Evolutionary conservation across 1,140 invertebrate species (phyloP).

Genomic region (Marisa cornuarietis): DNA sequence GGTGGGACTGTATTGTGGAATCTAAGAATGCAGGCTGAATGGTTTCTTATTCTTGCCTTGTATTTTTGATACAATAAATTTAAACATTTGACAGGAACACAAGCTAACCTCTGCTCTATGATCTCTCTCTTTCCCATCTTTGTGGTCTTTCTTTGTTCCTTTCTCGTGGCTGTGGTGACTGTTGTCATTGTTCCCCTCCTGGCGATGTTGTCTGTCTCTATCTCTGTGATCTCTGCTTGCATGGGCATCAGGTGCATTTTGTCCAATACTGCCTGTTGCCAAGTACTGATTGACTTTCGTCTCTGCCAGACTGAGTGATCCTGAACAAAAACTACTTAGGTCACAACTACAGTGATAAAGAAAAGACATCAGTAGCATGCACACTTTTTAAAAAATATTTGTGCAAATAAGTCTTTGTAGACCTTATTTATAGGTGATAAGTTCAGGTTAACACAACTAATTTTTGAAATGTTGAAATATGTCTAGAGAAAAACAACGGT

Average conservation of each 20-base stretch:
- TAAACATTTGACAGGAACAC: not conserved
- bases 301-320: conserved; percentile 42
- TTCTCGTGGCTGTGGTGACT: conserved; percentile 27
- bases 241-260: conserved; percentile 6
- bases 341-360: too few relatives aligned
- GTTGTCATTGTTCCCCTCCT: conserved; percentile 27
- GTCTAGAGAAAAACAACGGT: too few relatives aligned
- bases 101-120: conserved; percentile 10
- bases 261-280: conserved; percentile 32
- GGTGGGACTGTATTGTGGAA: too few relatives aligned
- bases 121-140: conserved; percentile 26
- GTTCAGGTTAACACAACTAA: too few relatives aligned
- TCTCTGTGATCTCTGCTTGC: conserved; percentile 5
- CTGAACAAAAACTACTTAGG: conserved; percentile 18
- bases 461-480: too few relatives aligned
- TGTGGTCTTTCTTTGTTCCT: conserved; percentile 7
- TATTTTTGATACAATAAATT: not conserved
- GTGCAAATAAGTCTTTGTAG: too few relatives aligned
- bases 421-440: too few relatives aligned
- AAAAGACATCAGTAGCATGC: too few relatives aligned
- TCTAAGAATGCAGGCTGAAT: too few relatives aligned
- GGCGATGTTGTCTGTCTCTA: conserved; percentile 29
- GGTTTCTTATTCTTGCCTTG: too few relatives aligned
- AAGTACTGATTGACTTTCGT: conserved; percentile 44
- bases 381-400: too few relatives aligned